A percentile compares a stretch with the other conserved stretches of the same genome.
phyloP scores from a whole-genome alignment of 2,888 invertebrate species.

The Agonopterix subpropinquella region DNA sequence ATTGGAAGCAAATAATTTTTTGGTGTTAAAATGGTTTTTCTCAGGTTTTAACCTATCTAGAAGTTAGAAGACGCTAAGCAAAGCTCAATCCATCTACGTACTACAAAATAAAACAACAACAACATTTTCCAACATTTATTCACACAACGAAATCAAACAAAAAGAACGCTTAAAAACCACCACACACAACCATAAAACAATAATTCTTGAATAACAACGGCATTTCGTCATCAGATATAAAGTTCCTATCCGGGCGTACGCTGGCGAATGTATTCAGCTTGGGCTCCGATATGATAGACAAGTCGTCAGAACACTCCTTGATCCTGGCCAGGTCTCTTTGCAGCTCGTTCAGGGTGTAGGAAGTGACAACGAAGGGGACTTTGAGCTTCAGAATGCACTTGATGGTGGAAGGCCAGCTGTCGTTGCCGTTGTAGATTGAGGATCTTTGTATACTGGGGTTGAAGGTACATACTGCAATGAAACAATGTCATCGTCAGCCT shows the following conservation, averaged over 20 bases:
- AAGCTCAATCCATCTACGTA: too few relatives aligned
- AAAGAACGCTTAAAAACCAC: conserved; percentile 18
- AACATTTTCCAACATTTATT: background rate
- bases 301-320: conserved; percentile 61
- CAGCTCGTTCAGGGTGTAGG: conserved; percentile 81
- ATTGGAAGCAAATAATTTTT: too few relatives aligned
- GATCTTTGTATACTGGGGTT: conserved; percentile 83
- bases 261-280: conserved; percentile 80
- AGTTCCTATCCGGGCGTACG: conserved; percentile 82
- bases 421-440: conserved; percentile 77
- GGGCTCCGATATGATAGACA: conserved; percentile 71
- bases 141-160: conserved; percentile 1
- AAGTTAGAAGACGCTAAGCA: too few relatives aligned
- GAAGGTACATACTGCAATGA: conserved; percentile 79
- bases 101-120: background rate
- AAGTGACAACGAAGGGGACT: conserved; percentile 79
- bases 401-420: conserved; percentile 81
- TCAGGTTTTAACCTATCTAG: too few relatives aligned
- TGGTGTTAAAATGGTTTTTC: too few relatives aligned
- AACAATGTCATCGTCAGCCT: background rate
- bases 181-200: conserved; percentile 73
- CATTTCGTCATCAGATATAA: conserved; percentile 81
- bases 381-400: conserved; percentile 69
- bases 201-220: conserved; percentile 85
- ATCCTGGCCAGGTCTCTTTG: conserved; percentile 77